Base-by-base conservation (phyloP, 2,113 vertebrate genomes). In the Oncorhynchus keta region DNA sequence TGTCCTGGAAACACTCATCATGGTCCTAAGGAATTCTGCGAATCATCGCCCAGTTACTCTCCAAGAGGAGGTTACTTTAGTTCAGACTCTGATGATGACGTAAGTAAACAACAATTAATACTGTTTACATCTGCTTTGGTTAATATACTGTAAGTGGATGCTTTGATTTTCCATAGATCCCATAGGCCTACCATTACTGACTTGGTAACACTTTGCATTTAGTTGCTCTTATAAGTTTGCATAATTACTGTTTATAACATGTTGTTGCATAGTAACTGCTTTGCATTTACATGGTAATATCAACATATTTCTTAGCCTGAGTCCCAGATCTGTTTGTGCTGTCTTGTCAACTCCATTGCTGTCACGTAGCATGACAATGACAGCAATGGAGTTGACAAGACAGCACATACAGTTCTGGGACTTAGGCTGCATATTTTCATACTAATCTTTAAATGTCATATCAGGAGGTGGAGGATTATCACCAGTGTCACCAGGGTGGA, bases 31-130 rank as follows among this genome's bases (percentile, higher is more conserved):
- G 80, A 80, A 73, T 85, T 81, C 75, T 90, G 80, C 67, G 86
- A 85, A 67, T 80, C 11, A 49, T 89, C 76, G 0, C 77, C 91
- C 70, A 82, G 76, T 80, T 94, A 86, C 77, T 93, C 90, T 77
- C 92, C 90, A 64, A 81, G 79, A 75, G 83, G 86, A 62, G 90
- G 85, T 83, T 90, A 70, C 81, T 78, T 87, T 66, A 95, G 84
- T 84, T 93, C 90, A 73, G 92, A 91, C 80, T 89, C 93, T 22
- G 88, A 88, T n/a, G 88, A 88, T 68, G 91, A 94, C 68, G 95
- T 96, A 86, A 94, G 93, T 86, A 49, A 68, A 28, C 65, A 55
- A 45, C 24, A 59, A 28, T 61, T 70, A 55, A 39, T n/a, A 14
- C 9, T 35, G 30, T 61, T 51, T n/a, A 20, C 39, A 61, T n/a